Base-by-base conservation (phyloP, 2,797 vertebrate genomes). In the Hybognathus amarus region DNA sequence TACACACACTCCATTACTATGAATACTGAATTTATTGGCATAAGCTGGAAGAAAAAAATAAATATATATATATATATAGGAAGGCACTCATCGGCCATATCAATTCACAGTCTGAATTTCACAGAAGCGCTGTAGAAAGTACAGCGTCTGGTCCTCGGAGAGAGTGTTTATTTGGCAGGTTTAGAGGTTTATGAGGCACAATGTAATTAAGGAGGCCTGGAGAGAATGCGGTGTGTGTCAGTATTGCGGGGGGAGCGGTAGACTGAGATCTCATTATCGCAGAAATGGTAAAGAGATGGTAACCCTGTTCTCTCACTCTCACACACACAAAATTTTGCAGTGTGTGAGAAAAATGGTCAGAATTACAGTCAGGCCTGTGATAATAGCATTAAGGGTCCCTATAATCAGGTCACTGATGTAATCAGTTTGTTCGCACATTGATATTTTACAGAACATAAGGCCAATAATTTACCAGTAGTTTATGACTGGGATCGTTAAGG, bases 131-230 rank as follows among this genome's bases (percentile, higher is more conserved):
- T 76, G 36, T 68, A 45, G 59, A 76, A 83, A 67, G 63, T 54
- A 68, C 36, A 76, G 81, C 20, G 2, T 24, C 36, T 64, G 68
- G 83, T 71, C 83, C 36, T 74, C 33, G 4, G 77, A 71, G 68
- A 54, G 59, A 71, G 56, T 64, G 64, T 92, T 92, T 92, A 92
- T 89, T 88, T 92, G 86, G 88, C 86, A 85, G 91, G 88, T 89
- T 94, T 93, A 92, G 92, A 91, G 89, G 93, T 93, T 94, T 90
- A 93, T 94, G 92, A 92, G 91, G 90, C 88, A 87, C 89, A 86
- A 66, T 76, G 66, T 80, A 76, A 82, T 86, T 85, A 82, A 63
- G 56, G 38, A 73, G 73, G 47, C 63, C 71, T 76, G 80, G 71
- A 64, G 38, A 80, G 82, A 80, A 42, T 67, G 69, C 24, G 5